Evolutionary conservation across 2,888 invertebrate genomes (phyloP).

Genomic region (Pantelozetes paolii): DNA sequence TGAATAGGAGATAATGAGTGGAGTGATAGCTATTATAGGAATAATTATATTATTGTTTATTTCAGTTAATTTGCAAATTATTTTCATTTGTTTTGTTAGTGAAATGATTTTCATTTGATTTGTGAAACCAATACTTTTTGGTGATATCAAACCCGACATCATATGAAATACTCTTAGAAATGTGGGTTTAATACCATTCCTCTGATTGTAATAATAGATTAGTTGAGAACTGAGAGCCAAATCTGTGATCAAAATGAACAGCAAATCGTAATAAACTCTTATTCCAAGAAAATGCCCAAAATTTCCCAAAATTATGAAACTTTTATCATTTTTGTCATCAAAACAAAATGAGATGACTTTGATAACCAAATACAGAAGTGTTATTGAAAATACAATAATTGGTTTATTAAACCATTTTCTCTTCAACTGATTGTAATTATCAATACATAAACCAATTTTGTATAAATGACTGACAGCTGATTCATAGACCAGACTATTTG

Average conservation of each 20-base stretch:
- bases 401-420: neutral
- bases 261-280: too few species aligned
- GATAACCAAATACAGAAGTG: neutral
- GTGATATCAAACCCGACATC: too few species aligned
- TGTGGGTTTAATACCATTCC: too few species aligned
- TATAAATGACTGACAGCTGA: neutral
- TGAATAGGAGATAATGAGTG: neutral
- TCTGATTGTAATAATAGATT: too few species aligned
- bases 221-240: too few species aligned
- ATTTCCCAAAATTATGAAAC: neutral
- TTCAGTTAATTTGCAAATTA: neutral
- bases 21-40: neutral
- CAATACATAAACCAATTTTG: neutral
- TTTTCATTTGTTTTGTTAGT: neutral
- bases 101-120: neutral
- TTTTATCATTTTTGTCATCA: neutral
- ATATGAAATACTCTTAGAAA: too few species aligned
- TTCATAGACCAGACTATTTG: neutral
- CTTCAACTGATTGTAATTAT: neutral
- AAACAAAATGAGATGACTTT: neutral
- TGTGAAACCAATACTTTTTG: too few species aligned
- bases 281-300: neutral
- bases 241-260: too few species aligned
- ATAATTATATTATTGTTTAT: neutral
- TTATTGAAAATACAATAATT: too few species aligned